These are phyloP conservation scores for Brevimyrus niger DNA, from an alignment of 2,113 vertebrate genomes.

Conservation along the genomic window DNA sequence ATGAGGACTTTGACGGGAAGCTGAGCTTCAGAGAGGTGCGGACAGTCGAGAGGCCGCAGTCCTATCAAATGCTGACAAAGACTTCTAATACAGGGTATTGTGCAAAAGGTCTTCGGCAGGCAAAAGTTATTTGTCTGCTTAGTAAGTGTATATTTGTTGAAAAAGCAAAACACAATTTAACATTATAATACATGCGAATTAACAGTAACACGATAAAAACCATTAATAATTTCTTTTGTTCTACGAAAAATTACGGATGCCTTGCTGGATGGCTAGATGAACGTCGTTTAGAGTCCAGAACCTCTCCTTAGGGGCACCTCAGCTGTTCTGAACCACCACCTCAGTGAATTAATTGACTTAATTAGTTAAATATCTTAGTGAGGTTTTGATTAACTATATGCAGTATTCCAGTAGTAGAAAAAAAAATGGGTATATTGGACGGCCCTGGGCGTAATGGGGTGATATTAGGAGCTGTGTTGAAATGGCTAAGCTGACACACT, in stretches of 20 bases:
- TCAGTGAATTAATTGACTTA: not conserved
- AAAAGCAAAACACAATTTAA: not conserved
- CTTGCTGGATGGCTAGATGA: not conserved
- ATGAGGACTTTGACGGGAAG: conserved; percentile 88
- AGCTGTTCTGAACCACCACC: not conserved
- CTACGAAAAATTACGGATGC: not conserved
- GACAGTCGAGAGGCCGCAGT: not conserved
- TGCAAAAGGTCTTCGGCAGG: not conserved
- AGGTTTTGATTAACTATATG: not conserved
- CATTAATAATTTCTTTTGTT: not conserved
- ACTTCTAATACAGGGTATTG: not conserved
- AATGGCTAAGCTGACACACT: not conserved
- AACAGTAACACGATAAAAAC: not conserved
- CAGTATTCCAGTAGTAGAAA: not conserved
- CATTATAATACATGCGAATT: not conserved
- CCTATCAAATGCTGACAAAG: not conserved
- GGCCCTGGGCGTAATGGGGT: too few species aligned
- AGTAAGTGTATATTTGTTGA: not conserved
- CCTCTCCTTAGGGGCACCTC: not conserved
- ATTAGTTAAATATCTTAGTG: not conserved
- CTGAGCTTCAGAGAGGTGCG: conserved; percentile 88
- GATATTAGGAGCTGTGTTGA: not conserved
- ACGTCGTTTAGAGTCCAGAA: not conserved
- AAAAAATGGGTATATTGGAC: not conserved
- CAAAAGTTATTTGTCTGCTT: not conserved